These are phyloP conservation scores for Lacerta bilineata DNA, from an alignment of 2,797 vertebrate genomes.

Conservation along the genomic window DNA sequence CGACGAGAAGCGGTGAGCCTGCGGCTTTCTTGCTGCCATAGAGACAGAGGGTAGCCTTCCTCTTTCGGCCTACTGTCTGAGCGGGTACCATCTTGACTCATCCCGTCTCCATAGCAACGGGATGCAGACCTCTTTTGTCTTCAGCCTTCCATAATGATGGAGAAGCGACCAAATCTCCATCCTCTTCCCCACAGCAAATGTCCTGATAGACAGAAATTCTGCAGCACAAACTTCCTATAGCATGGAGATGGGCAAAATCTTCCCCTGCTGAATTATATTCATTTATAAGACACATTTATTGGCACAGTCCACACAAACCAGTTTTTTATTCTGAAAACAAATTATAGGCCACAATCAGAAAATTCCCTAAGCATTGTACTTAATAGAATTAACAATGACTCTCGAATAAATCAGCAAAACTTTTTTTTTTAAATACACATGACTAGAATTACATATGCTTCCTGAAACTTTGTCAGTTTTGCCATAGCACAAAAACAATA, in stretches of 20 bases:
- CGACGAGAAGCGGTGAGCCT: not conserved
- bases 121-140: not conserved
- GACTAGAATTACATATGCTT: too few species aligned
- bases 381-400: too few species aligned
- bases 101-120: slow-evolving; percentile 14
- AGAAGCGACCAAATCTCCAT: not conserved
- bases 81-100: not conserved
- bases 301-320: too few species aligned
- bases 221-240: not conserved
- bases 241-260: not conserved
- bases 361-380: too few species aligned
- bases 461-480: too few species aligned
- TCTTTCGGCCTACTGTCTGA: accelerated
- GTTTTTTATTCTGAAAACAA: too few species aligned
- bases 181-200: not conserved
- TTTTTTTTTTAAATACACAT: too few species aligned
- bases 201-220: not conserved
- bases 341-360: too few species aligned
- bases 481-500: too few species aligned
- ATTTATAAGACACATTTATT: too few species aligned
- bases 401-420: too few species aligned
- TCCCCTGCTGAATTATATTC: not conserved
- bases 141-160: not conserved
- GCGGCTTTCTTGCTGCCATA: not conserved
- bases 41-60: not conserved